Percentiles rank a stretch among this genome's conserved stretches.
Conservation (phyloP, 92 coral and sea anemone genomes). For the Bergia sp. region DNA sequence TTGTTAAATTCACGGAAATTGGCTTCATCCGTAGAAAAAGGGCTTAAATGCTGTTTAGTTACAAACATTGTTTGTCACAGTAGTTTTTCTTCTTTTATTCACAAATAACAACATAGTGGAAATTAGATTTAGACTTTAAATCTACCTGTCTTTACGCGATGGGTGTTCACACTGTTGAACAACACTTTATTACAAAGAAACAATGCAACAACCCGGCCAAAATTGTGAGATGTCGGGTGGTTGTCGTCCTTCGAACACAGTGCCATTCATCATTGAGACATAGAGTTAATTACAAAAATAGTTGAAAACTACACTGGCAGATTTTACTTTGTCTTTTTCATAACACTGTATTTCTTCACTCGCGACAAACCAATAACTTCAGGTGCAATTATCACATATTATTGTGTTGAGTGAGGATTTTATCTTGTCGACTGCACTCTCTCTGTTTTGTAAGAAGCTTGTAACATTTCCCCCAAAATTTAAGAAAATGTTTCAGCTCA, state of each 20-base stretch:
- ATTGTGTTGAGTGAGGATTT: not conserved
- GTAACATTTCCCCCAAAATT: too few relatives aligned
- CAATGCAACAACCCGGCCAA: constrained; percentile 17
- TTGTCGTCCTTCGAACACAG: constrained; percentile 11
- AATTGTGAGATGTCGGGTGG: constrained; percentile 2
- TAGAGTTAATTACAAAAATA: constrained; percentile 30
- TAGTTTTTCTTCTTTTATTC: constrained; percentile 16
- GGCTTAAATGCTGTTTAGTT: constrained; percentile 11
- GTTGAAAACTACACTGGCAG: constrained; percentile 13
- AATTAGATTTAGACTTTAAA: constrained; percentile 4
- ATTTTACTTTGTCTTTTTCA: constrained; percentile 2
- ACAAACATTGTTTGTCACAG: constrained; percentile 15
- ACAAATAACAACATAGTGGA: constrained; percentile 2
- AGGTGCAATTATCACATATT: not conserved
- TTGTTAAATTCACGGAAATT: constrained; percentile 12
- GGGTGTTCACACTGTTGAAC: constrained; percentile 7
- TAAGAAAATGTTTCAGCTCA: too few relatives aligned
- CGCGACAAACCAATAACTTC: not conserved
- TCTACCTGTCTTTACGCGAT: constrained; percentile 18
- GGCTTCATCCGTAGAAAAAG: not conserved
- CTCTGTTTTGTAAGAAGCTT: too few relatives aligned
- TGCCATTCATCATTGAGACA: constrained; percentile 25
- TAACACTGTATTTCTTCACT: constrained; percentile 21
- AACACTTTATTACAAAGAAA: not conserved
- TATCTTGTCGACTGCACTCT: not conserved